phyloP scores from a whole-genome alignment of 1,140 invertebrate genomes.

The Diachasmimorpha longicaudata region DNA sequence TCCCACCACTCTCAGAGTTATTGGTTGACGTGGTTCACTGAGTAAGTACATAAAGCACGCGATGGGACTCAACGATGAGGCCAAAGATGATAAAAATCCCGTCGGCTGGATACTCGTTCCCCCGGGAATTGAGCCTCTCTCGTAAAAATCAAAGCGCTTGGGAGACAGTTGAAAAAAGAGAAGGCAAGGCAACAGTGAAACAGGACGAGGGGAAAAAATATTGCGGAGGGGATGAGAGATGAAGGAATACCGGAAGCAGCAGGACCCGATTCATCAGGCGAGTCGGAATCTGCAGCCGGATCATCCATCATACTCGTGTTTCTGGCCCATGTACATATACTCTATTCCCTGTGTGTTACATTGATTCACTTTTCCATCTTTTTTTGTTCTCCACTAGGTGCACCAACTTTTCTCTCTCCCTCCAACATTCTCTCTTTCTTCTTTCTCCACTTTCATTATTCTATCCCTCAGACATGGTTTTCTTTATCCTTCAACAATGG shows the following conservation, averaged over 20 bases:
- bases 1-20: background rate
- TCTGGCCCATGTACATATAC: background rate
- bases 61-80: conserved; percentile 2
- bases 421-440: background rate
- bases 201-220: background rate
- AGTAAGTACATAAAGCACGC: background rate
- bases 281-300: background rate
- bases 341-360: background rate
- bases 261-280: conserved; percentile 15
- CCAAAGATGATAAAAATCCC: background rate
- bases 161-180: background rate
- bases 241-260: conserved; percentile 15
- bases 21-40: conserved; percentile 1
- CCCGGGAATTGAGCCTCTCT: background rate
- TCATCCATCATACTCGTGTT: conserved; percentile 21
- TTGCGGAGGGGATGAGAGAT: background rate
- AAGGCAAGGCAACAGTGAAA: background rate
- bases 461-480: conserved; percentile 2
- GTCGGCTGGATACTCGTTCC: background rate
- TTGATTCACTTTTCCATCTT: background rate
- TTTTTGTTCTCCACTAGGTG: background rate
- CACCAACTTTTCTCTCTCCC: background rate
- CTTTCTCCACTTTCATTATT: conserved; percentile 21
- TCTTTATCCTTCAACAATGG: conserved; percentile 27
- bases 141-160: background rate